Conservation (phyloP, 1,140 invertebrate genomes). For the Lanistes nyassanus region DNA sequence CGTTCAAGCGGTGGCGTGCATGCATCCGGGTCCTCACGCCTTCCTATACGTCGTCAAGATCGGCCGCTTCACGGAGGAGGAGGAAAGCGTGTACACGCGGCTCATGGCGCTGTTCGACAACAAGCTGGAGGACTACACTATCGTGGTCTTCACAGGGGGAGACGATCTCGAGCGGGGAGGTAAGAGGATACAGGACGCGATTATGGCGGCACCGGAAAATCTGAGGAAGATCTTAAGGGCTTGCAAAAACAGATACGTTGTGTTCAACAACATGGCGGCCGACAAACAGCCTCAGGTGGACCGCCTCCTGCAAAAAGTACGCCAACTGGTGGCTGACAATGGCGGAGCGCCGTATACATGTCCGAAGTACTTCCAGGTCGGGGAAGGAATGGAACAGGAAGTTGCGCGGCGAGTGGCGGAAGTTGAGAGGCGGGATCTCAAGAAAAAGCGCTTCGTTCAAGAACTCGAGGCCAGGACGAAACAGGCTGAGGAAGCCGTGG, state of each 20-base stretch:
- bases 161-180: constrained; percentile 12
- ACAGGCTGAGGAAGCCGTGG: not conserved
- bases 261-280: constrained; percentile 19
- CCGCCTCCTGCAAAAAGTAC: not conserved
- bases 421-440: constrained; percentile 2
- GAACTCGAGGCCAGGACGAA: constrained; percentile 5
- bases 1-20: constrained; percentile 26
- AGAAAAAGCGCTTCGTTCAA: constrained; percentile 11
- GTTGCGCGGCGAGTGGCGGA: constrained; percentile 5
- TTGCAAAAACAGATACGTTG: not conserved
- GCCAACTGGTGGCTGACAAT: not conserved
- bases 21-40: constrained; percentile 33
- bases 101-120: constrained; percentile 28
- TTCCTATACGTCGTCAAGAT: constrained; percentile 23
- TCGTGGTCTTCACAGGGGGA: constrained; percentile 29
- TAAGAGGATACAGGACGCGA: not conserved
- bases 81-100: constrained; percentile 15
- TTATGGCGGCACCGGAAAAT: not conserved
- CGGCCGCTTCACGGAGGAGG: constrained; percentile 28
- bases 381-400: constrained; percentile 20
- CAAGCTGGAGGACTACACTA: constrained; percentile 18
- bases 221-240: not conserved
- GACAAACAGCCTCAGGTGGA: constrained; percentile 1
- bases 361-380: constrained; percentile 19
- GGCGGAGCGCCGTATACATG: constrained; percentile 6